Evolutionary conservation across 2,888 invertebrate genomes (phyloP).

Genomic region (Acanthosepion esculentum): DNA sequence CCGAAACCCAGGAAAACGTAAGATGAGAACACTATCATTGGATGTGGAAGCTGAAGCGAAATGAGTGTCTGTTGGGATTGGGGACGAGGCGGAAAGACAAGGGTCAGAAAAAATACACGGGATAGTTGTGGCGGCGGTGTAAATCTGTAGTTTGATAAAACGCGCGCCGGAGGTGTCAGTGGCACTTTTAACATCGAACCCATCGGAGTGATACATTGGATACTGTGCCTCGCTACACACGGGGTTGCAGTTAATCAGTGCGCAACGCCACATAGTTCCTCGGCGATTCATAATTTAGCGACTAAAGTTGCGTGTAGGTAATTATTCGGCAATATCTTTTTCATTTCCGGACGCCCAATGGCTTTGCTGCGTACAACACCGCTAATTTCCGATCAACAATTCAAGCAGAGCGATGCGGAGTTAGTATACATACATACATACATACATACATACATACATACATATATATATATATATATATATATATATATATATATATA

Average conservation of each 20-base stretch:
- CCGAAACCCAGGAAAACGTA: no score
- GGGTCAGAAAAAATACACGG: neutral
- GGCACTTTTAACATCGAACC: neutral
- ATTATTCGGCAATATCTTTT: slow-evolving; percentile 33
- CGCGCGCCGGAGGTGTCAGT: slow-evolving; percentile 4
- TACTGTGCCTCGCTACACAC: neutral
- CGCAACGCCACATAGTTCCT: slow-evolving; percentile 9
- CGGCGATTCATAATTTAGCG: neutral
- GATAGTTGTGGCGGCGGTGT: neutral
- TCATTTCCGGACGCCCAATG: neutral
- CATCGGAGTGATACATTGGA: neutral
- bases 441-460: neutral
- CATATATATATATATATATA: neutral
- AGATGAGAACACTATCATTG: neutral
- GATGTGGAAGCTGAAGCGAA: neutral
- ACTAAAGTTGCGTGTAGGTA: neutral
- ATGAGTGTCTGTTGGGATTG: neutral
- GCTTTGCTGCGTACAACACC: neutral
- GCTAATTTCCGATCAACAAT: slow-evolving; percentile 21
- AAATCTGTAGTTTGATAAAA: neutral
- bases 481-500: neutral
- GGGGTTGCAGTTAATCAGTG: slow-evolving; percentile 33
- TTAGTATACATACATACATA: neutral
- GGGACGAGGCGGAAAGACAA: neutral
- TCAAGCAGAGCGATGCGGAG: neutral